These are phyloP conservation scores for Halictus rubicundus DNA, from an alignment of 1,140 invertebrate genomes.

Conservation along the genomic window DNA sequence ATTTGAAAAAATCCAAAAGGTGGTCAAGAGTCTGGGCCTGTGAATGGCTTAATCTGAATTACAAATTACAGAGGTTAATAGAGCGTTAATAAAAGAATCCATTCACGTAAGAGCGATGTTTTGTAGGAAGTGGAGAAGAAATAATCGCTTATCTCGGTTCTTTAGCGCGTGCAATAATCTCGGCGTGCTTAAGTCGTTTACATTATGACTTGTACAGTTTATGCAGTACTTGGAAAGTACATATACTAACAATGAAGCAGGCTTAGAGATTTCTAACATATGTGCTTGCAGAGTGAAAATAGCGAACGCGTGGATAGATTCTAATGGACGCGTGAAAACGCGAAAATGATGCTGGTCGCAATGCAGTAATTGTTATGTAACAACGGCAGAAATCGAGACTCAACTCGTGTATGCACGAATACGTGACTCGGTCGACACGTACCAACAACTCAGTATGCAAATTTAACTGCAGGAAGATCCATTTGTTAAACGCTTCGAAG, in stretches of 20 bases:
- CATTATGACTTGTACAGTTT: neutral
- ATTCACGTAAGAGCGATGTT: no score
- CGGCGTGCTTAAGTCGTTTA: no score
- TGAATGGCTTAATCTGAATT: no score
- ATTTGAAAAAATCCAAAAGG: no score
- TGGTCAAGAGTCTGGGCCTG: no score
- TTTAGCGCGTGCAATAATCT: no score
- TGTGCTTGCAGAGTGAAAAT: neutral
- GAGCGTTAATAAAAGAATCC: no score
- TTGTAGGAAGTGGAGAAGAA: no score
- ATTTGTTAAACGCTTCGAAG: slow-evolving; percentile 67
- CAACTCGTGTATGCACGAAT: slow-evolving; percentile 47
- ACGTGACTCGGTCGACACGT: slow-evolving; percentile 51
- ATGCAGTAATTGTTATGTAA: slow-evolving; percentile 65
- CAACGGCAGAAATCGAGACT: slow-evolving; percentile 58
- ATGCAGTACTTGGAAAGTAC: no score
- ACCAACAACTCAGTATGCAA: slow-evolving; percentile 70
- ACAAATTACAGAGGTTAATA: no score
- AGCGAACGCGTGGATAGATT: slow-evolving; percentile 16
- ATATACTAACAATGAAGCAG: neutral
- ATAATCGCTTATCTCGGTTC: no score
- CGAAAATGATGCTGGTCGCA: neutral
- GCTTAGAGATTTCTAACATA: neutral
- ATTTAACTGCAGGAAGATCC: slow-evolving; percentile 76
- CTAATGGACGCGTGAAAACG: slow-evolving; percentile 33